These are phyloP conservation scores for Cosmorhoe ocellata DNA, from an alignment of 2,888 invertebrate genomes.

Conservation along the genomic window DNA sequence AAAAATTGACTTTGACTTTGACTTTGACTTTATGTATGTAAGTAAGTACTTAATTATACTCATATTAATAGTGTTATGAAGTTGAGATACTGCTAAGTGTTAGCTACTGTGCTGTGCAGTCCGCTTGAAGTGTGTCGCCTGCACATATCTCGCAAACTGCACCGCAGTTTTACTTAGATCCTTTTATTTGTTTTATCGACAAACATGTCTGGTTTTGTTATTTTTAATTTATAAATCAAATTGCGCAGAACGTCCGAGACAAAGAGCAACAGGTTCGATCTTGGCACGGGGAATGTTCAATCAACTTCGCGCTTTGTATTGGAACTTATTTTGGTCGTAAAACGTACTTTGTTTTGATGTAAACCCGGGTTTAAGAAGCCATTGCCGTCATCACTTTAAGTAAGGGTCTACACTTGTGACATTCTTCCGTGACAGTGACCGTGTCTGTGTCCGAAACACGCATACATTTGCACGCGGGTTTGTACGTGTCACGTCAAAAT, in stretches of 20 bases:
- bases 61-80: not conserved
- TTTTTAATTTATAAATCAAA: slow-evolving; percentile 29
- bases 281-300: slow-evolving; percentile 6
- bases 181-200: slow-evolving; percentile 40
- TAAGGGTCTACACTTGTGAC: too few relatives aligned
- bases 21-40: too few relatives aligned
- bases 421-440: too few relatives aligned
- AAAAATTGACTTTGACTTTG: too few relatives aligned
- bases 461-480: too few relatives aligned
- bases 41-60: too few relatives aligned
- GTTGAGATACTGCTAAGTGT: slow-evolving; percentile 1
- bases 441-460: too few relatives aligned
- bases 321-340: too few relatives aligned
- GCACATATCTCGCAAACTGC: slow-evolving; percentile 36
- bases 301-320: not conserved
- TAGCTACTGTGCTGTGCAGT: slow-evolving; percentile 1
- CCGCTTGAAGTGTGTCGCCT: slow-evolving; percentile 49
- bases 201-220: slow-evolving; percentile 33
- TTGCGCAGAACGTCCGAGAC: slow-evolving; percentile 12
- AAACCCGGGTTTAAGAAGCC: too few relatives aligned
- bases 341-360: too few relatives aligned
- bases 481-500: too few relatives aligned
- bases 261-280: slow-evolving; percentile 14
- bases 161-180: slow-evolving; percentile 37
- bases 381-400: too few relatives aligned